Base-by-base conservation (phyloP, 2,888 invertebrate species). In the Patella ulyssiponensis region DNA sequence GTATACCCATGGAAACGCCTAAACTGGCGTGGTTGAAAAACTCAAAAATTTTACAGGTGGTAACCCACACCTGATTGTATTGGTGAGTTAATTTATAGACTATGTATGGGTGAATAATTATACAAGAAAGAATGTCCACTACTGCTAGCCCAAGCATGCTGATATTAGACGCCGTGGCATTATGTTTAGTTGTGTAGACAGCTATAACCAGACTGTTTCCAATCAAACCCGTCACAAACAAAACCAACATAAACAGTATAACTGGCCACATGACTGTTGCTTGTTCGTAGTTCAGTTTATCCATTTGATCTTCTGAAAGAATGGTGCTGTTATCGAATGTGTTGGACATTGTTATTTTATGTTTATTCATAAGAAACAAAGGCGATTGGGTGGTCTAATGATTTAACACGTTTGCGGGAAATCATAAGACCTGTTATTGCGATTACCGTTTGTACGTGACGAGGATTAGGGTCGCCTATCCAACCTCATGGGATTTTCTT, bases 161-260 rank as follows among this genome's bases (percentile, higher is more conserved):
- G 15, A 77, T 73, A 23, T 80, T 76, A 1, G 84, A 81, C 3
- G 82, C 79, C 2, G 81, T 81, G 71, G 76, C 79, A 15, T 75
- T 77, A 15, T 75, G 73, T 14, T 80, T 77, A 15, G 58, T 58
- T 0, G 72, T 51, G 70, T 84, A 86, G 4, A 84, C 80, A 3
- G 79, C 17, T 3, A 86, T 70, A 9, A 86, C 84, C n/a, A 84
- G 44, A 3, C 73, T n/a, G 72, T 86, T 86, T 1, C 86, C 86
- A 11, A 82, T 4, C 2, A 78, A 53, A 1, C 84, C 86, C 7
- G 79, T 58, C 2, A 82, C 23, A 75, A 83, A 77, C 17, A 84
- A 77, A 0, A 80, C n/a, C 3, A 72, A n/a, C 84, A 86, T 86
- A 79, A 84, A 83, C 3, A 77, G n/a, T 15, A 79, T 76, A 0